Conservation (phyloP, 2,797 vertebrate species). For the Arrhamphus sclerolepis region DNA sequence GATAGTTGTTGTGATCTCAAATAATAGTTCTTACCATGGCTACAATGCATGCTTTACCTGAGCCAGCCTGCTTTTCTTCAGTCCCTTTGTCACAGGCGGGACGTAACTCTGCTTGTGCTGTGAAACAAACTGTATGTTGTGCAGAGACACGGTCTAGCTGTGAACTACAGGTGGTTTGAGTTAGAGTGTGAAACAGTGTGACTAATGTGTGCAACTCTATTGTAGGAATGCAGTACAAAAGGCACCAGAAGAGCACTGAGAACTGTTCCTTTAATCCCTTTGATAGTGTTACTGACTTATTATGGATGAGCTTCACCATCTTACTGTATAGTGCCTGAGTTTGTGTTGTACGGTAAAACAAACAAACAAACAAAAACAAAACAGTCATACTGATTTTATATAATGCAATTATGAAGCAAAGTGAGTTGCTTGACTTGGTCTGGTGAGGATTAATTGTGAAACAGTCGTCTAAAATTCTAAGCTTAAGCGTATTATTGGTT, state of each 20-base stretch:
- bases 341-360: too few species aligned
- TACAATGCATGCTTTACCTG: slow-evolving; percentile 44
- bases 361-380: too few species aligned
- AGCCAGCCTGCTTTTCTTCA: slow-evolving; percentile 11
- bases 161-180: slow-evolving; percentile 37
- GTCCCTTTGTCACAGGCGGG: slow-evolving; percentile 11
- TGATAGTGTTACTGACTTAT: too few species aligned
- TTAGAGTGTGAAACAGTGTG: slow-evolving; percentile 42
- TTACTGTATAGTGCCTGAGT: background rate
- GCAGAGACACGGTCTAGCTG: slow-evolving; percentile 15
- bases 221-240: slow-evolving; percentile 22
- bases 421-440: slow-evolving; percentile 14
- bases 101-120: slow-evolving; percentile 10
- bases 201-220: slow-evolving; percentile 28
- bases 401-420: slow-evolving; percentile 10
- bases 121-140: slow-evolving; percentile 32
- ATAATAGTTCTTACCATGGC: slow-evolving; percentile 52
- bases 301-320: too few species aligned
- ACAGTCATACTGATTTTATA: slow-evolving; percentile 14
- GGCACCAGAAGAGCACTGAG: slow-evolving; percentile 1
- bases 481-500: background rate
- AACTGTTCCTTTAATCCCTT: background rate
- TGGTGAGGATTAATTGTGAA: slow-evolving; percentile 7
- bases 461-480: background rate
- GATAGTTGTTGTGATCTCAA: slow-evolving; percentile 28